These are phyloP conservation scores for Stomatorhinus walkeri DNA, from an alignment of 2,797 vertebrate species.

Conservation along the genomic window DNA sequence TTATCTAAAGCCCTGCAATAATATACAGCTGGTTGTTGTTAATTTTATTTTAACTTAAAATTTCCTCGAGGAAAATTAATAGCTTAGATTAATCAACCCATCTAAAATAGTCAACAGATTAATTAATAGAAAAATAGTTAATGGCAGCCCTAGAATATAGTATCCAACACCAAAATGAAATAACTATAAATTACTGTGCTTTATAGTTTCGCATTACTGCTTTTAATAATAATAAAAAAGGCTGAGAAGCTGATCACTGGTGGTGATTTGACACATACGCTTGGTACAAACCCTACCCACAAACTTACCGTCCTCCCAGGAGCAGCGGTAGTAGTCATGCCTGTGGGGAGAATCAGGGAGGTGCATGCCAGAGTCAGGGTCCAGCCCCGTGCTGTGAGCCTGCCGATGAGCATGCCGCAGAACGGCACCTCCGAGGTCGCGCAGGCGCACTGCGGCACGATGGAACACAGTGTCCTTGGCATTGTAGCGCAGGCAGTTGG, in stretches of 20 bases:
- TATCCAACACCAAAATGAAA: neutral
- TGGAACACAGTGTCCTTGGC: conserved; percentile 97
- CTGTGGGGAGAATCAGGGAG: conserved; percentile 77
- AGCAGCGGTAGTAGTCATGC: conserved; percentile 81
- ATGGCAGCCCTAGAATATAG: neutral
- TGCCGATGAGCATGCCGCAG: conserved; percentile 84
- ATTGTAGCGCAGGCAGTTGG: conserved; percentile 98
- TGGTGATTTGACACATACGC: neutral
- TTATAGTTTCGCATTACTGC: neutral
- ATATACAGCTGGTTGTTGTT: neutral
- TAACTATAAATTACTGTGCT: neutral
- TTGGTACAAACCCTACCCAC: neutral
- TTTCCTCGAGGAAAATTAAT: neutral
- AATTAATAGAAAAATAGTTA: neutral
- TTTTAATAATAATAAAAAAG: neutral
- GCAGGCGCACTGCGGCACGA: conserved; percentile 81
- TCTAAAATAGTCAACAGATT: neutral
- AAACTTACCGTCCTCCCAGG: conserved; percentile 91
- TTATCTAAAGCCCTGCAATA: neutral
- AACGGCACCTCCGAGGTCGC: conserved; percentile 84
- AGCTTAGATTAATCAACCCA: neutral
- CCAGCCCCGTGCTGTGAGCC: conserved; percentile 84
- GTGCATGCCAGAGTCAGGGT: conserved; percentile 81
- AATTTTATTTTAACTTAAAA: neutral
- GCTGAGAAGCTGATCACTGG: neutral